Evolutionary conservation across 2,113 vertebrate genomes (phyloP).

Genomic region (Syrmaticus mikado): DNA sequence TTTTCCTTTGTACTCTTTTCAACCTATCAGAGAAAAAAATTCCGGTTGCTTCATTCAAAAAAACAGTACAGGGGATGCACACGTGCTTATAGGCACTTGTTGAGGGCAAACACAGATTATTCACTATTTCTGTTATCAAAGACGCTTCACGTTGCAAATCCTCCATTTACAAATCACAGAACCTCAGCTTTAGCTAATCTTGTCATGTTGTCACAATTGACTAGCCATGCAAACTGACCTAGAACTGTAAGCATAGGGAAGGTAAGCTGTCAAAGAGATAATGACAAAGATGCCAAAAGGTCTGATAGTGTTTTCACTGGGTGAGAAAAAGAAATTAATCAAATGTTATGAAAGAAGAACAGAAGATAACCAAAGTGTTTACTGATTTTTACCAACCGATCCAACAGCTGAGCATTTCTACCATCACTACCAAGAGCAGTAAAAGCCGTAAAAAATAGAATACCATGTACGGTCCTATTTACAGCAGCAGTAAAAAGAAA

Average conservation of each 20-base stretch:
- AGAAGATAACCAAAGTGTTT: conserved; percentile 8
- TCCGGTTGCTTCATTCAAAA: not conserved
- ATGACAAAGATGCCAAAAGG: conserved; percentile 45
- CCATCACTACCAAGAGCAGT: not conserved
- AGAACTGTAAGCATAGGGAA: conserved; percentile 32
- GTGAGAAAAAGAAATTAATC: conserved; percentile 39
- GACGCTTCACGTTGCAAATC: conserved; percentile 52
- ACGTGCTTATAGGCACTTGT: not conserved
- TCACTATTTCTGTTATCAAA: conserved; percentile 60
- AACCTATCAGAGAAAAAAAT: not conserved
- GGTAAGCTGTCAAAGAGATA: conserved; percentile 60
- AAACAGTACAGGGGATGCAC: not conserved
- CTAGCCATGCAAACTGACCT: conserved; percentile 65
- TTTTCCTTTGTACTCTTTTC: not conserved
- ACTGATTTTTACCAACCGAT: conserved; percentile 26
- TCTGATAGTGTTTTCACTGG: conserved; percentile 25
- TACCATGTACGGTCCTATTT: conserved; percentile 20
- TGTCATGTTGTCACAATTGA: conserved; percentile 68
- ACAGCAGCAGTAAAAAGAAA: not conserved
- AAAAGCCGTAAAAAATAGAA: not conserved
- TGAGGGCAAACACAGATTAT: conserved; percentile 48
- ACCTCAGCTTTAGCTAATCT: conserved; percentile 69
- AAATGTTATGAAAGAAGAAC: not conserved
- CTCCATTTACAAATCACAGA: conserved; percentile 67
- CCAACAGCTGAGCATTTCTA: not conserved